Percentiles rank a stretch among this genome's conserved stretches.
These are phyloP conservation scores for Grammomys surdaster DNA, from an alignment of 2,113 vertebrate species.

Conservation along the genomic window DNA sequence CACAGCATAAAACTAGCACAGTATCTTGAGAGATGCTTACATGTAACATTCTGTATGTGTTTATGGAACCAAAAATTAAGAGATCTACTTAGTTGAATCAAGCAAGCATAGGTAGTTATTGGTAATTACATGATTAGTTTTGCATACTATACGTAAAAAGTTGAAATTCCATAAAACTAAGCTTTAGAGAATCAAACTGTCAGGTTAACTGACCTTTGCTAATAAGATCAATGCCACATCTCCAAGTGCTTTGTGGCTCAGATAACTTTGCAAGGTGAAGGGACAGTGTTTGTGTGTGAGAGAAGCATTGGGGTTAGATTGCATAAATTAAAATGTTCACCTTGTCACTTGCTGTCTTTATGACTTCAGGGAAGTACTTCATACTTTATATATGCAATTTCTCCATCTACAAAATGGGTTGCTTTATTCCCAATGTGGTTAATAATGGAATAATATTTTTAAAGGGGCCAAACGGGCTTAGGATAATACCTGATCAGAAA, in stretches of 20 bases:
- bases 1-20: background rate
- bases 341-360: background rate
- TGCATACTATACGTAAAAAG: background rate
- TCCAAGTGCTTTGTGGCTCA: background rate
- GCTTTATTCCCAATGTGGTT: background rate
- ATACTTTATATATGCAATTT: slow-evolving; percentile 15
- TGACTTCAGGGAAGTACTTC: background rate
- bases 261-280: background rate
- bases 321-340: background rate
- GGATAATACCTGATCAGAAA: background rate
- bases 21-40: background rate
- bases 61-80: background rate
- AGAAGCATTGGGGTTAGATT: background rate
- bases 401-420: background rate
- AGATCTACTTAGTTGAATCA: background rate
- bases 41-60: background rate
- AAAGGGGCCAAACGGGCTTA: background rate
- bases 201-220: background rate
- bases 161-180: background rate
- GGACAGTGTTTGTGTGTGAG: background rate
- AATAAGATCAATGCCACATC: background rate
- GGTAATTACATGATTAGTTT: background rate
- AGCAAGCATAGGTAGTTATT: background rate
- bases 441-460: slow-evolving; percentile 9
- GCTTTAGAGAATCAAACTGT: slow-evolving; percentile 1